These are phyloP conservation scores for Drosophila sp. DNA, from an alignment of 1,140 invertebrate genomes.

Conservation along the genomic window DNA sequence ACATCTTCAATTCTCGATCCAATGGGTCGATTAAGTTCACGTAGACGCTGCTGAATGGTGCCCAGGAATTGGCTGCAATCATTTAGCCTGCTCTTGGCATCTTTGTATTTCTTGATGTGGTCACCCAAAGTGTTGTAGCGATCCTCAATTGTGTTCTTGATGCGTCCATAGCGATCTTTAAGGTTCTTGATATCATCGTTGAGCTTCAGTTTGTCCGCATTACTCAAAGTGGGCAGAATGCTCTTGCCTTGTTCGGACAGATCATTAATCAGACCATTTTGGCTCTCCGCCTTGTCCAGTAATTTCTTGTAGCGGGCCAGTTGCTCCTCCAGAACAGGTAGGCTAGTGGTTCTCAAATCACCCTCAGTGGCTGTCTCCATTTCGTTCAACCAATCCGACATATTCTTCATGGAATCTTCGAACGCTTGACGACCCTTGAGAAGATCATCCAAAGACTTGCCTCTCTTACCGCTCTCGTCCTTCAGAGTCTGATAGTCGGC, in stretches of 20 bases:
- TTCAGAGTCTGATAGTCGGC: conserved; percentile 88
- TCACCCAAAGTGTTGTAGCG: conserved; percentile 88
- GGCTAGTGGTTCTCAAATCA: conserved; percentile 89
- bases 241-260: conserved; percentile 91
- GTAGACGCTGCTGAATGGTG: conserved; percentile 91
- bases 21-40: conserved; percentile 92
- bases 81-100: conserved; percentile 89
- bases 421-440: conserved; percentile 90
- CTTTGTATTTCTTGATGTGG: conserved; percentile 90
- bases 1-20: conserved; percentile 93
- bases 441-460: conserved; percentile 88
- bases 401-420: conserved; percentile 91
- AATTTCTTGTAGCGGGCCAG: conserved; percentile 92
- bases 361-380: conserved; percentile 92
- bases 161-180: conserved; percentile 89
- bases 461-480: conserved; percentile 89
- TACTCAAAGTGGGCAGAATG: conserved; percentile 91
- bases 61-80: conserved; percentile 91
- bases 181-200: conserved; percentile 90
- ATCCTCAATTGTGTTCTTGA: conserved; percentile 90
- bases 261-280: conserved; percentile 88
- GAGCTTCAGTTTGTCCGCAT: conserved; percentile 91
- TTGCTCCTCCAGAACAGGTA: conserved; percentile 93
- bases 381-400: conserved; percentile 93
- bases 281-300: conserved; percentile 88